Evolutionary conservation across 2,113 vertebrate species (phyloP).

Genomic region (Sialia sialis): DNA sequence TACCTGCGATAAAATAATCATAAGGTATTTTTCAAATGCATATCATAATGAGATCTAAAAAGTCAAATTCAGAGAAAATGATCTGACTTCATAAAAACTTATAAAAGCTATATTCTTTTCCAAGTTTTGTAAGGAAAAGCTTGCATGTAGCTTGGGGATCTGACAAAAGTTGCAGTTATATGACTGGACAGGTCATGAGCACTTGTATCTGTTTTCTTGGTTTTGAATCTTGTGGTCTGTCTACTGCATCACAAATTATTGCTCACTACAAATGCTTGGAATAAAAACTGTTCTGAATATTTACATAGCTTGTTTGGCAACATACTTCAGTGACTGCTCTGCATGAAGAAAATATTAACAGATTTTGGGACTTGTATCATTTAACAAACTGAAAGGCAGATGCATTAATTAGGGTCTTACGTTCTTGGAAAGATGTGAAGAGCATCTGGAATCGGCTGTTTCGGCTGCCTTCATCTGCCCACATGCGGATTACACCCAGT

Average conservation of each 20-base stretch:
- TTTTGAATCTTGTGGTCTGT: neutral
- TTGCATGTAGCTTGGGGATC: neutral
- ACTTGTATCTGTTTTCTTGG: neutral
- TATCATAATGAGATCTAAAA: neutral
- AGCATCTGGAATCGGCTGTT: constrained; percentile 95
- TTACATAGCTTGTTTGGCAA: neutral
- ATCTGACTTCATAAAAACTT: neutral
- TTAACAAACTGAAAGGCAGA: neutral
- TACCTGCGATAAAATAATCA: neutral
- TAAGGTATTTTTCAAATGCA: neutral
- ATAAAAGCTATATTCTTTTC: neutral
- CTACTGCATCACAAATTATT: neutral
- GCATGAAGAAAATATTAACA: neutral
- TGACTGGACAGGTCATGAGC: neutral
- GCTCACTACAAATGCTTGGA: neutral
- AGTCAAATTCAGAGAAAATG: neutral
- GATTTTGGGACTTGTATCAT: neutral
- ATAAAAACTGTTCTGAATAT: neutral
- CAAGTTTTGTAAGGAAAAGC: neutral
- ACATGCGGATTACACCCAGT: constrained; percentile 94
- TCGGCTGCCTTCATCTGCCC: constrained; percentile 95
- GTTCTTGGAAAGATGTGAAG: constrained; percentile 98
- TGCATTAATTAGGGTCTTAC: constrained; percentile 76
- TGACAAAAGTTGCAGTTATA: neutral
- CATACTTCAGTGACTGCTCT: neutral